Conservation (phyloP, 2,888 invertebrate species). For the Polylopha cassiicola region DNA sequence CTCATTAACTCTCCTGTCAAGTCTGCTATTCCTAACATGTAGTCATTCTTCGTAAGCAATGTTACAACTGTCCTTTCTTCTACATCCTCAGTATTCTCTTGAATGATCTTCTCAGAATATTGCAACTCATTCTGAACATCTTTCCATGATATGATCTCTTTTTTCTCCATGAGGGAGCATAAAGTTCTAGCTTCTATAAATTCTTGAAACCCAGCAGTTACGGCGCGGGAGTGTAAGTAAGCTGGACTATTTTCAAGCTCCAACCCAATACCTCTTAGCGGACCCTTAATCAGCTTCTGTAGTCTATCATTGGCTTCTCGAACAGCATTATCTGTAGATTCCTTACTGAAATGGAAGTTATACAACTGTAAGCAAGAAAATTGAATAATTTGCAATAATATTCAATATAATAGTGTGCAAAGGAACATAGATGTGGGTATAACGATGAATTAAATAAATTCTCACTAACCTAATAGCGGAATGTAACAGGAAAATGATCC, state of each 20-base stretch:
- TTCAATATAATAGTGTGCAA: too few species aligned
- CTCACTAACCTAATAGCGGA: constrained; percentile 76
- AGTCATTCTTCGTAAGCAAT: constrained; percentile 69
- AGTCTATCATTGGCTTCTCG: constrained; percentile 80
- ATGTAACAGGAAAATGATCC: constrained; percentile 91
- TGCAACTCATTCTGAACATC: constrained; percentile 75
- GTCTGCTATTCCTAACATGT: constrained; percentile 89
- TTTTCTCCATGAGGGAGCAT: constrained; percentile 81
- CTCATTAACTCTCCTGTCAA: constrained; percentile 95
- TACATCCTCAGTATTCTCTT: constrained; percentile 31
- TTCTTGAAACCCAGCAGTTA: constrained; percentile 81
- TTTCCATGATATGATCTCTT: constrained; percentile 78
- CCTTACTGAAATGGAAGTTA: constrained; percentile 60
- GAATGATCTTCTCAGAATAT: constrained; percentile 41
- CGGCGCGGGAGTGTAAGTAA: constrained; percentile 60
- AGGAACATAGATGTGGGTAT: too few species aligned
- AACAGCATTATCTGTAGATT: constrained; percentile 46
- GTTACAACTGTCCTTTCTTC: constrained; percentile 42
- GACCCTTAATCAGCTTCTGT: constrained; percentile 75
- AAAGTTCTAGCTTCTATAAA: constrained; percentile 91
- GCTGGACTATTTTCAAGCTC: constrained; percentile 85
- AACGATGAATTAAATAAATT: too few species aligned
- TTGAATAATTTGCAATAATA: not conserved
- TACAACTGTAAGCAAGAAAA: not conserved
- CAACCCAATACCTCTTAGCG: constrained; percentile 78